A percentile compares a stretch with the other conserved stretches of the same genome.
These are phyloP conservation scores for Acomys russatus DNA, from an alignment of 2,797 vertebrate genomes.

Conservation along the genomic window DNA sequence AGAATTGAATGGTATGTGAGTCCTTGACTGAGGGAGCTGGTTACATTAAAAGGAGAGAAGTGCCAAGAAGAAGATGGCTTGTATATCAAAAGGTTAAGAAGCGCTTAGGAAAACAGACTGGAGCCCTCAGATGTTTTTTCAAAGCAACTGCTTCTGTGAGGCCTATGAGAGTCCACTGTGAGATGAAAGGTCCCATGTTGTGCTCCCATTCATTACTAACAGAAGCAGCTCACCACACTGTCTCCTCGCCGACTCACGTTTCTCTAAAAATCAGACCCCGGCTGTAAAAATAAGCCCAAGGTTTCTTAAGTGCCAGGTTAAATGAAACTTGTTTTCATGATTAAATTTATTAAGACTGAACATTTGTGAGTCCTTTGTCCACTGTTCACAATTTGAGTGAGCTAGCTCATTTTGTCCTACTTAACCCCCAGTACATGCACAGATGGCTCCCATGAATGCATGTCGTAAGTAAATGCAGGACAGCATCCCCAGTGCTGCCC, in stretches of 20 bases:
- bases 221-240: background rate
- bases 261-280: background rate
- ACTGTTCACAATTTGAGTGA: background rate
- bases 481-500: background rate
- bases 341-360: slow-evolving; percentile 16
- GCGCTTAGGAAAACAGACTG: background rate
- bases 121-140: background rate
- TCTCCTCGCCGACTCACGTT: background rate
- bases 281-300: background rate
- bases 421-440: background rate
- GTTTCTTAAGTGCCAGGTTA: slow-evolving; percentile 50
- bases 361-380: slow-evolving; percentile 25
- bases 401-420: background rate
- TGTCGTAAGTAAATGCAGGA: background rate
- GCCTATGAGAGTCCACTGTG: background rate
- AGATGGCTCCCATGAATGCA: accelerated
- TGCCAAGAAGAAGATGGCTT: background rate
- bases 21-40: background rate
- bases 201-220: background rate
- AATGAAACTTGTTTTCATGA: slow-evolving; percentile 56
- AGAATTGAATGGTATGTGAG: background rate
- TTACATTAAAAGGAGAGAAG: background rate
- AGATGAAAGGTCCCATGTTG: background rate
- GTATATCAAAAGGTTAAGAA: background rate
- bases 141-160: slow-evolving; percentile 6